Evolutionary conservation across 92 coral and sea anemone species (phyloP).

Genomic region (Epizoanthus fatuus): DNA sequence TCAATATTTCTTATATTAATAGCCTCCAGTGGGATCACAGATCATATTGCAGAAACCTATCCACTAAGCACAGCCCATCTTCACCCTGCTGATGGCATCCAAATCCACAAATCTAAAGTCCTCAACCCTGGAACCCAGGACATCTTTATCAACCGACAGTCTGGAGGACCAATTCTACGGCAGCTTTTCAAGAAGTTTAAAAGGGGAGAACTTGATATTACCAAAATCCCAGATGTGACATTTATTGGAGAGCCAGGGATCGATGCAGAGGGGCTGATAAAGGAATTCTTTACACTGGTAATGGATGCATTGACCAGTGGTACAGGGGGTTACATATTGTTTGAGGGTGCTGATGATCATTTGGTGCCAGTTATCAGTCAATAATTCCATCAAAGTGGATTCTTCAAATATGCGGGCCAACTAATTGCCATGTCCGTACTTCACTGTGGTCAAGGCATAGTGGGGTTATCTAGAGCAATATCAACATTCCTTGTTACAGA

Average conservation of each 20-base stretch:
- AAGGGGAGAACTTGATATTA: conserved; percentile 49
- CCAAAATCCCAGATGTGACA: conserved; percentile 65
- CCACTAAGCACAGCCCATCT: conserved; percentile 35
- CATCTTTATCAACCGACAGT: conserved; percentile 55
- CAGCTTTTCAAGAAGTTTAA: conserved; percentile 68
- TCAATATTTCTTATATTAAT: no score
- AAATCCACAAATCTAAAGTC: conserved; percentile 51
- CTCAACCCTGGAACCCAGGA: conserved; percentile 28
- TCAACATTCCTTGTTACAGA: conserved; percentile 68
- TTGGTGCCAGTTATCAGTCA: conserved; percentile 70
- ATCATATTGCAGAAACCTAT: conserved; percentile 48
- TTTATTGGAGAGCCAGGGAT: conserved; percentile 77
- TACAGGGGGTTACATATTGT: conserved; percentile 64
- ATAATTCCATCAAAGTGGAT: conserved; percentile 74
- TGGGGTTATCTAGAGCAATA: conserved; percentile 66
- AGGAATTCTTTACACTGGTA: conserved; percentile 74
- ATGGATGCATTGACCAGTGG: conserved; percentile 69
- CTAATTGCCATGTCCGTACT: conserved; percentile 74
- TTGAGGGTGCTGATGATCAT: conserved; percentile 67
- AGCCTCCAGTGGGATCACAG: no score
- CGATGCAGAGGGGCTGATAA: conserved; percentile 77
- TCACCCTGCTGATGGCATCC: conserved; percentile 35
- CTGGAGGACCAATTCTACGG: conserved; percentile 28
- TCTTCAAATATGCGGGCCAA: conserved; percentile 67
- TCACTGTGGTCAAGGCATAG: conserved; percentile 64